phyloP scores from a whole-genome alignment of 2,888 invertebrate genomes.

The Stegana nigrithorax region DNA sequence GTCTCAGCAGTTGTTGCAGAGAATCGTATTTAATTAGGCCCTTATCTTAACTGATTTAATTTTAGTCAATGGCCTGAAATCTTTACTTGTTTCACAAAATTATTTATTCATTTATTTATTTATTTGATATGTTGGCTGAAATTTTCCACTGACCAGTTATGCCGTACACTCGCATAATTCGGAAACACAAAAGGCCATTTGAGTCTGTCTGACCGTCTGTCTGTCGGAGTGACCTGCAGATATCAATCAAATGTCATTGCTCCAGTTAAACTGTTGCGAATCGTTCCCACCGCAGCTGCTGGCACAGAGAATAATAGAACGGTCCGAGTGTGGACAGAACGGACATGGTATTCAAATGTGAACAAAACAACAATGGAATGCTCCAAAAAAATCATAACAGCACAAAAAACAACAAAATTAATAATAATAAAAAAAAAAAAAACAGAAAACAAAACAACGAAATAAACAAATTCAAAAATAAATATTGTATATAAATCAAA shows the following conservation, averaged over 20 bases:
- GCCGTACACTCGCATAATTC: too few species aligned
- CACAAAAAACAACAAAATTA: slow-evolving; percentile 6
- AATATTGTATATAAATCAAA: slow-evolving; percentile 31
- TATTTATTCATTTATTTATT: slow-evolving; percentile 47
- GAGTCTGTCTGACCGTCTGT: too few species aligned
- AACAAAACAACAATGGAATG: background rate
- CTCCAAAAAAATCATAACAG: slow-evolving; percentile 2
- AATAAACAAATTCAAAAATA: slow-evolving; percentile 24
- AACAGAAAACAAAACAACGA: background rate
- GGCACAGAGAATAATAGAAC: background rate
- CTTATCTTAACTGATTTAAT: too few species aligned
- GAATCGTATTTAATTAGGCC: too few species aligned
- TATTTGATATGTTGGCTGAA: too few species aligned
- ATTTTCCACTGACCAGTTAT: too few species aligned
- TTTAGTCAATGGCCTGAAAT: too few species aligned
- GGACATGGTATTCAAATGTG: slow-evolving; percentile 8
- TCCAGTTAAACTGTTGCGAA: slow-evolving; percentile 36
- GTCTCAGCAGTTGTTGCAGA: too few species aligned
- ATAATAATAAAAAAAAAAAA: background rate
- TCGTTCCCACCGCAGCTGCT: too few species aligned
- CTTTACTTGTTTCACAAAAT: too few species aligned
- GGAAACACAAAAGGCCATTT: too few species aligned
- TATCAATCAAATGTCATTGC: slow-evolving; percentile 41
- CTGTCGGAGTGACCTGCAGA: background rate
- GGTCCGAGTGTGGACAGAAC: too few species aligned